These are phyloP conservation scores for Orthonychiurus folsomi DNA, from an alignment of 2,888 invertebrate species.

Conservation along the genomic window DNA sequence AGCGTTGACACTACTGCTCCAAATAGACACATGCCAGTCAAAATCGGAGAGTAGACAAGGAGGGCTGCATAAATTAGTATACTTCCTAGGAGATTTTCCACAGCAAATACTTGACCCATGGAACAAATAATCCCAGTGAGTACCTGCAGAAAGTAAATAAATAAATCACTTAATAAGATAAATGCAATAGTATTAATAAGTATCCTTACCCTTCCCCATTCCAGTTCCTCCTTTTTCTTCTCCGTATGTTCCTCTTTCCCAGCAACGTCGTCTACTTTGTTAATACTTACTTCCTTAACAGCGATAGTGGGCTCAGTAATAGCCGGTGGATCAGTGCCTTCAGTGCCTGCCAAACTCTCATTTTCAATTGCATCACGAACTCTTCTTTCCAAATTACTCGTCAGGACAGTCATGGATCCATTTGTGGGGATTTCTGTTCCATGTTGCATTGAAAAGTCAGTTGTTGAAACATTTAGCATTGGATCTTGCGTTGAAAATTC, in stretches of 20 bases:
- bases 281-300: not conserved
- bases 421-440: too few relatives aligned
- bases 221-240: not conserved
- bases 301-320: not conserved
- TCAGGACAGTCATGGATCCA: too few relatives aligned
- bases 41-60: constrained; percentile 46
- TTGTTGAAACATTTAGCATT: not conserved
- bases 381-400: too few relatives aligned
- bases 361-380: too few relatives aligned
- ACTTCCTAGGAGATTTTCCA: constrained; percentile 44
- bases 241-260: not conserved
- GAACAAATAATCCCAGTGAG: constrained; percentile 45
- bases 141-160: constrained; percentile 44
- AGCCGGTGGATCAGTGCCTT: not conserved
- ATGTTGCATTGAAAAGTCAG: too few relatives aligned
- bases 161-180: too few relatives aligned
- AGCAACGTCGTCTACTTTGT: not conserved
- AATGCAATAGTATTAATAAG: too few relatives aligned
- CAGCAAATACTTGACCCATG: constrained; percentile 45
- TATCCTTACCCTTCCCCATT: not conserved
- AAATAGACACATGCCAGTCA: constrained; percentile 43
- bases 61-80: constrained; percentile 45
- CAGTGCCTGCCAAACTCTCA: too few relatives aligned
- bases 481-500: too few relatives aligned
- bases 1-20: constrained; percentile 45